Evolutionary conservation across 2,113 vertebrate genomes (phyloP).

Genomic region (Anarrhichthys ocellatus): DNA sequence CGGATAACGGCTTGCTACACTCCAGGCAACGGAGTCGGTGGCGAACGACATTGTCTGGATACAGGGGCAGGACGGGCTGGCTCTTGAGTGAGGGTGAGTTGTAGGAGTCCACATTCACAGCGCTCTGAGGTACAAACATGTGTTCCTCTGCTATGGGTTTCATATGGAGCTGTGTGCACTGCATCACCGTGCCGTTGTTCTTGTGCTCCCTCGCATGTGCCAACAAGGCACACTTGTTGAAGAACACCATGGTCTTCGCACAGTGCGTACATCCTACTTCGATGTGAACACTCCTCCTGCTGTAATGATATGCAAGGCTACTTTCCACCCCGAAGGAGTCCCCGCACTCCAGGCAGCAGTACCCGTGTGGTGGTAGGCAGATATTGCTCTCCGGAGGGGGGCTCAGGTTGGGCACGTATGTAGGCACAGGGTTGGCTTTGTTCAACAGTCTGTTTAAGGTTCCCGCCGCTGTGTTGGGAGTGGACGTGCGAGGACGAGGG

Average conservation of each 20-base stretch:
- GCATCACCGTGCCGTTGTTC: slow-evolving; percentile 92
- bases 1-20: slow-evolving; percentile 91
- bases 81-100: slow-evolving; percentile 25
- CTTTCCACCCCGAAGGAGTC: slow-evolving; percentile 94
- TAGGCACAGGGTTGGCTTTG: slow-evolving; percentile 91
- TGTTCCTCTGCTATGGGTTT: slow-evolving; percentile 91
- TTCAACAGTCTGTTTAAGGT: slow-evolving; percentile 91
- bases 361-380: slow-evolving; percentile 89
- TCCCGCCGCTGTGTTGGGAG: slow-evolving; percentile 82
- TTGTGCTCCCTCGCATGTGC: slow-evolving; percentile 95
- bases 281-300: slow-evolving; percentile 92
- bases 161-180: slow-evolving; percentile 95
- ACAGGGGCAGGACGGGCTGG: slow-evolving; percentile 90
- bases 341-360: slow-evolving; percentile 94
- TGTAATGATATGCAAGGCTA: slow-evolving; percentile 92
- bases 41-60: slow-evolving; percentile 87
- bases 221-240: slow-evolving; percentile 95
- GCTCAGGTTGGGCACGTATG: slow-evolving; percentile 92
- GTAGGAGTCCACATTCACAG: slow-evolving; percentile 49
- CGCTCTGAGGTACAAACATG: slow-evolving; percentile 87
- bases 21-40: slow-evolving; percentile 91
- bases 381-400: slow-evolving; percentile 90
- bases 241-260: slow-evolving; percentile 91
- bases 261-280: slow-evolving; percentile 95
- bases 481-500: slow-evolving; percentile 63